Evolutionary conservation across 2,888 invertebrate genomes (phyloP).

Genomic region (Tolmerus cingulatus): DNA sequence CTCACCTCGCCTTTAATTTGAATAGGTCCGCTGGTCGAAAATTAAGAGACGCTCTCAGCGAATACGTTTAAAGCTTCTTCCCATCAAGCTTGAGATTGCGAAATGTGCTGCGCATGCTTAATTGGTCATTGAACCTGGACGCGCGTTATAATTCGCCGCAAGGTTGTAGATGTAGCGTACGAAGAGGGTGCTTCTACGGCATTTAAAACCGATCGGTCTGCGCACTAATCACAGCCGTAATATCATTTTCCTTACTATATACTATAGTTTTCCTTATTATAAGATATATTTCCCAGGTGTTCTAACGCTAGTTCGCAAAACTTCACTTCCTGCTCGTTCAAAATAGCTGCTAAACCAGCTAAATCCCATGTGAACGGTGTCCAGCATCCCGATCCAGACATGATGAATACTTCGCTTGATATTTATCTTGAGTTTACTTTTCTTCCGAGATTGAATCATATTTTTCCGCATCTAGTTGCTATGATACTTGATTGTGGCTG

Average conservation of each 20-base stretch:
- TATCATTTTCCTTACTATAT: background rate
- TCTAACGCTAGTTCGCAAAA: constrained; percentile 17
- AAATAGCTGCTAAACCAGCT: background rate
- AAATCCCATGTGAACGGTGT: constrained; percentile 1
- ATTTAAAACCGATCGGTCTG: background rate
- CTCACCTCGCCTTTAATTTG: background rate
- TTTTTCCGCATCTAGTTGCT: background rate
- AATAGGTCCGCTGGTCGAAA: background rate
- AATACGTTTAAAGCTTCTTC: background rate
- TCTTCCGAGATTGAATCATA: constrained; percentile 33
- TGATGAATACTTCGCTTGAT: constrained; percentile 19
- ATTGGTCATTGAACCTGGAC: constrained; percentile 46
- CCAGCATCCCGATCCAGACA: constrained; percentile 15
- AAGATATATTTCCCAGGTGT: background rate
- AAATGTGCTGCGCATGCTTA: constrained; percentile 43
- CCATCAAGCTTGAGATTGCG: constrained; percentile 21
- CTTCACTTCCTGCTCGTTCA: background rate
- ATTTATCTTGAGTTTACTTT: constrained; percentile 11
- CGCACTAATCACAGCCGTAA: background rate
- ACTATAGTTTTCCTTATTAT: background rate
- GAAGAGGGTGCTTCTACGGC: background rate
- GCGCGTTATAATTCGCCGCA: background rate
- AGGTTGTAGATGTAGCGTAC: background rate
- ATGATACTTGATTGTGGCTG: constrained; percentile 9
- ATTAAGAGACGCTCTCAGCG: background rate